Evolutionary conservation across 1,140 invertebrate genomes (phyloP).

Genomic region (Leptestheria dahalacensis): DNA sequence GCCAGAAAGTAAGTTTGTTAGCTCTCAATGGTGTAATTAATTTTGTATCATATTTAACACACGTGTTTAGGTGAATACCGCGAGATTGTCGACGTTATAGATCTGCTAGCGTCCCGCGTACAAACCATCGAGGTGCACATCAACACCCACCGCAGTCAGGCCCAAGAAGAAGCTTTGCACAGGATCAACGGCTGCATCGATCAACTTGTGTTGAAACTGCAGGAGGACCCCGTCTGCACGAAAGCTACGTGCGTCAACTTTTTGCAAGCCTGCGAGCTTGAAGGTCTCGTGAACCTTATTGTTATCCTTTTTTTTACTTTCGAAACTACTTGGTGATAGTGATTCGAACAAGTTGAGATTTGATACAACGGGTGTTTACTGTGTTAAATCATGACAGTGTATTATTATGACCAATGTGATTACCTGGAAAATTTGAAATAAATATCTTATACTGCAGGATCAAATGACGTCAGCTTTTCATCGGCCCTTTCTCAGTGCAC

Average conservation of each 20-base stretch:
- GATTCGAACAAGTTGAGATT: no score
- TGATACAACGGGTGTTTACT: no score
- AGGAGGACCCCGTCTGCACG: constrained; percentile 2
- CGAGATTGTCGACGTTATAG: constrained; percentile 56
- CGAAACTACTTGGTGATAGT: no score
- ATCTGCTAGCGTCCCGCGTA: constrained; percentile 56
- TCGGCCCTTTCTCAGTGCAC: constrained; percentile 65
- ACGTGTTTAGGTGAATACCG: constrained; percentile 53
- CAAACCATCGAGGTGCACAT: constrained; percentile 63
- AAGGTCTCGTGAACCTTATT: not conserved
- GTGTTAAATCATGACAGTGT: no score
- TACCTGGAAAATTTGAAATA: no score
- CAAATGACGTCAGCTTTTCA: constrained; percentile 41
- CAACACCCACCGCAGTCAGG: constrained; percentile 52
- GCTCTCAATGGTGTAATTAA: not conserved
- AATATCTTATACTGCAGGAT: not conserved
- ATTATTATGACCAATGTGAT: no score
- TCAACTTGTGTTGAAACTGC: constrained; percentile 20
- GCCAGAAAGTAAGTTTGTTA: constrained; percentile 20
- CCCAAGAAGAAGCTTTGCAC: constrained; percentile 63
- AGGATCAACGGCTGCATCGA: constrained; percentile 38
- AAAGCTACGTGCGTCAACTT: not conserved
- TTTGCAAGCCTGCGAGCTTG: not conserved
- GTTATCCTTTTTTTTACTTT: not conserved
- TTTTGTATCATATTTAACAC: not conserved